phyloP scores from a whole-genome alignment of 2,888 invertebrate species.

The Microctonus aethiopoides region DNA sequence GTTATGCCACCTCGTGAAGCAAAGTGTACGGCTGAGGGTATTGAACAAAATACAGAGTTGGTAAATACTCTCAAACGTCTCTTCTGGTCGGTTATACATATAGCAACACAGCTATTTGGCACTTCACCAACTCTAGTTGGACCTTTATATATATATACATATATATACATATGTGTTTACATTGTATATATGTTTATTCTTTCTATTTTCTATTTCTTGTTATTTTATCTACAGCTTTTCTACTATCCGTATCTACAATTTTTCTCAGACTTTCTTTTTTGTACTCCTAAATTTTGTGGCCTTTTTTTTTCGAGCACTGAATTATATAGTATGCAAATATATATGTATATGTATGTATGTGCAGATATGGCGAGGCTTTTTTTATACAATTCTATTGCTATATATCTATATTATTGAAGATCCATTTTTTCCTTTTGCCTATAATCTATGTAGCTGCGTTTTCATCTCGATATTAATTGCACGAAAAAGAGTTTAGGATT shows the following conservation, averaged over 20 bases:
- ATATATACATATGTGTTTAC: too few species aligned
- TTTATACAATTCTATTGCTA: too few species aligned
- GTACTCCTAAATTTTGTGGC: neutral
- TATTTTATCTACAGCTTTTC: neutral
- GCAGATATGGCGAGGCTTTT: neutral
- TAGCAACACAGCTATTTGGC: conserved; percentile 38
- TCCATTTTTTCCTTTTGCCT: too few species aligned
- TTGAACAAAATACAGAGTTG: conserved; percentile 29
- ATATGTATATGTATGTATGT: neutral
- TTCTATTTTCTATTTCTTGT: neutral
- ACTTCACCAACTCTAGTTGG: conserved; percentile 33
- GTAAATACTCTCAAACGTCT: conserved; percentile 35
- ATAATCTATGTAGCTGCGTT: too few species aligned
- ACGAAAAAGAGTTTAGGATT: conserved; percentile 22
- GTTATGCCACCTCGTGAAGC: neutral
- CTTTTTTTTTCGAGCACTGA: neutral
- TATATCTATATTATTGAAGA: too few species aligned
- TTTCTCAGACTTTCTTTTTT: neutral
- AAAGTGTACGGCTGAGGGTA: conserved; percentile 3
- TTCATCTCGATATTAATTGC: conserved; percentile 19
- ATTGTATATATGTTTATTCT: conserved; percentile 10
- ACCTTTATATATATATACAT: conserved; percentile 1
- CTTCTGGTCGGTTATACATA: conserved; percentile 23
- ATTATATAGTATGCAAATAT: too few species aligned
- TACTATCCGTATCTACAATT: neutral